Percentiles rank a stretch among this genome's conserved stretches.
These are phyloP conservation scores for Aricia artaxerxes DNA, from an alignment of 2,888 invertebrate genomes.

Conservation along the genomic window DNA sequence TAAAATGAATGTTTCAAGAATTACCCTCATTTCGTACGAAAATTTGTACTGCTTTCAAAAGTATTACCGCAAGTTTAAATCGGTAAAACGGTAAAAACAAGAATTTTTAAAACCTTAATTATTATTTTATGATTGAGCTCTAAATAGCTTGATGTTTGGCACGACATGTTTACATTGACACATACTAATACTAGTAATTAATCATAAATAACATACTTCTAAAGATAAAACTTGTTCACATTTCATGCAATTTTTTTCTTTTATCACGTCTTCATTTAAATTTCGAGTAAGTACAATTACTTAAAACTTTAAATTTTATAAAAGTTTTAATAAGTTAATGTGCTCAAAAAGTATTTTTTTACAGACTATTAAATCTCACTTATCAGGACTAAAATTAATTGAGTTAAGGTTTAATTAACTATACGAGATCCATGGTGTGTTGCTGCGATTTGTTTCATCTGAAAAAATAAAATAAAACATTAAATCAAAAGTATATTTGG, in stretches of 20 bases:
- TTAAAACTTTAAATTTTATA: constrained; percentile 34
- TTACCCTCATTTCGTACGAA: not conserved
- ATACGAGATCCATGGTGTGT: constrained; percentile 73
- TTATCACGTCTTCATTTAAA: constrained; percentile 17
- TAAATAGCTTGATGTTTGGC: constrained; percentile 37
- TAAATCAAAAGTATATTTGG: not conserved
- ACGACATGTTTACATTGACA: constrained; percentile 37
- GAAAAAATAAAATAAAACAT: constrained; percentile 45
- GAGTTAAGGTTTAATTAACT: constrained; percentile 56
- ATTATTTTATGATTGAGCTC: constrained; percentile 29
- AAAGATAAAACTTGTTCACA: constrained; percentile 24
- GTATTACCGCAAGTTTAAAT: not conserved
- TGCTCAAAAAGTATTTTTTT: constrained; percentile 47
- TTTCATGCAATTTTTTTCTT: constrained; percentile 10
- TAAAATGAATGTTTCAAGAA: not conserved
- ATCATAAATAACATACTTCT: constrained; percentile 22
- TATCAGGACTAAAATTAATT: constrained; percentile 59
- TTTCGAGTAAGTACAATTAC: constrained; percentile 30
- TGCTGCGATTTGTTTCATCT: constrained; percentile 53
- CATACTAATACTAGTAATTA: constrained; percentile 30
- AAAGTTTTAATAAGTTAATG: constrained; percentile 41
- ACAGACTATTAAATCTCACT: constrained; percentile 52
- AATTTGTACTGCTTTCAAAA: constrained; percentile 5
- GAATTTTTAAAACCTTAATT: constrained; percentile 26
- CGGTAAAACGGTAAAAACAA: not conserved